Evolutionary conservation across 1,140 invertebrate species (phyloP).

Genomic region (Sinella curviseta): DNA sequence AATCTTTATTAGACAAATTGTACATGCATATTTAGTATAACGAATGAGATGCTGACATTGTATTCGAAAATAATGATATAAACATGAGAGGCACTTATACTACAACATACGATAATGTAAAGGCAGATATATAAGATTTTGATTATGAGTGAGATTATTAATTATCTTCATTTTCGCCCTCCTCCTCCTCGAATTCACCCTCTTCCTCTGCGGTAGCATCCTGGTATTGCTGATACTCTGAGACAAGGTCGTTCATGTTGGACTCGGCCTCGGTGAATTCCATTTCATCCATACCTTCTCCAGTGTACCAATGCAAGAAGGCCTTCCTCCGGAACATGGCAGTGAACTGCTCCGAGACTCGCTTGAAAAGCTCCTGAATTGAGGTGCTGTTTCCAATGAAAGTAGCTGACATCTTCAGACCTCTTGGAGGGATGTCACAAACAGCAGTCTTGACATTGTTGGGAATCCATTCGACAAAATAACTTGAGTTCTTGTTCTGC

Average conservation of each 20-base stretch:
- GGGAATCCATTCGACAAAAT: too few relatives aligned
- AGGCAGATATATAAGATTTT: neutral
- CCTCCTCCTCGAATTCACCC: conserved; percentile 70
- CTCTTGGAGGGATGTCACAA: too few relatives aligned
- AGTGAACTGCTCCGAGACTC: too few relatives aligned
- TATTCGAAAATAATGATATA: neutral
- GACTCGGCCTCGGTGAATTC: too few relatives aligned
- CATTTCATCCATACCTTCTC: too few relatives aligned
- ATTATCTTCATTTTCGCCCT: conserved; percentile 38
- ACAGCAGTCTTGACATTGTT: too few relatives aligned
- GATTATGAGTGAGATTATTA: neutral
- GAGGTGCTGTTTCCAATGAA: too few relatives aligned
- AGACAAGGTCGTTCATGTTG: conserved; percentile 83
- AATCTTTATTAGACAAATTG: too few relatives aligned
- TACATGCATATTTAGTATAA: too few relatives aligned
- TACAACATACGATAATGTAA: neutral
- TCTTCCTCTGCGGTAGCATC: conserved; percentile 80
- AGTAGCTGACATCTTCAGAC: too few relatives aligned
- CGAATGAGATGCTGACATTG: neutral
- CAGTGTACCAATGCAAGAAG: too few relatives aligned
- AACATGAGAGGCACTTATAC: neutral
- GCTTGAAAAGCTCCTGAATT: conserved; percentile 61
- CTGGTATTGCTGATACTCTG: conserved; percentile 88
- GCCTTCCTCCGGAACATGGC: conserved; percentile 71
- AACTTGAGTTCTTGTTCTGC: conserved; percentile 87